Evolutionary conservation across 2,888 invertebrate genomes (phyloP), one percentile per base, ranked within the genome.

Genomic region (Drosophila buzzatii): DNA sequence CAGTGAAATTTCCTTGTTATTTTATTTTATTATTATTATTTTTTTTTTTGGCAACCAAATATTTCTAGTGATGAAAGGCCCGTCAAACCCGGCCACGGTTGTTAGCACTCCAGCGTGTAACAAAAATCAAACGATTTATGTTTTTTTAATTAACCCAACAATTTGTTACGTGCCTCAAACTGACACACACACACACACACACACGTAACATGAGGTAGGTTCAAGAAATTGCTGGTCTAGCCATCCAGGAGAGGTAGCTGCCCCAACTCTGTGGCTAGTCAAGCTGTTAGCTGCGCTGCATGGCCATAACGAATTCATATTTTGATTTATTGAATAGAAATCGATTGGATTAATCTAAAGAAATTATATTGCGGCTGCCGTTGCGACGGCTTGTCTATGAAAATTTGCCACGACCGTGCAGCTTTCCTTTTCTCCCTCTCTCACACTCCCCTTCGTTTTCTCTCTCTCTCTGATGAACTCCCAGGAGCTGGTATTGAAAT

Each of bases 131-230:
- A 90, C 91, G 91, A 92, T 92, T 92, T 92, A 92, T 92, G 91
- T 85, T 90, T 91, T 91, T 92, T 92, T 92, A 92, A 92, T 92
- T 92, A 92, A 92, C 92, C 92, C 83, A 82, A 80, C 91, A 90
- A 92, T 92, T 92, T 92, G 91, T 91, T 92, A 91, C 91, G 91
- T 90, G 89, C 89, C 82, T 91, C 91, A 89, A 83, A 76, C 89
- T 75, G 71, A 73, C 83, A 76, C 73, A 68, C 69, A 69, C 85
- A 72, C 63, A 55, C 69, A 59, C 31, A 62, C 52, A 56, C 47
- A 52, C 45, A 47, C 33, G 31, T 45, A 45, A 16, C 3, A 14
- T n/a, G 70, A 53, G 53, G 51, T 31, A 53, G 68, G 58, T 64
- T 56, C 61, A 55, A 45, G 27, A 68, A 58, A 56, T 60, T 27